Conservation (phyloP, 2,888 invertebrate genomes). For the Zele albiditarsus region DNA sequence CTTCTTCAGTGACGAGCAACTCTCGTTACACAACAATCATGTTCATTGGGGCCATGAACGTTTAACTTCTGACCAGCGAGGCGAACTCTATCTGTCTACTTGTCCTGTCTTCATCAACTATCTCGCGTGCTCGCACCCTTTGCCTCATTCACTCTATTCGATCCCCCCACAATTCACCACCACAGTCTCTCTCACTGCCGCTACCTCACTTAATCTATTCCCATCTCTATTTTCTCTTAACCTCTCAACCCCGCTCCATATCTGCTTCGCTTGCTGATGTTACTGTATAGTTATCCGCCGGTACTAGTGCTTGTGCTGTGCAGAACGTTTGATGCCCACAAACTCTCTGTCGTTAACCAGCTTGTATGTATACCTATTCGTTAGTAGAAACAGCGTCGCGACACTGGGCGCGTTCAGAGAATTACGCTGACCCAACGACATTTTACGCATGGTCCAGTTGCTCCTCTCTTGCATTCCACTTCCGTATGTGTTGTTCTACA, state of each 20-base stretch:
- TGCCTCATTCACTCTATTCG: background rate
- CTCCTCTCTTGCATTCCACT: background rate
- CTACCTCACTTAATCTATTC: background rate
- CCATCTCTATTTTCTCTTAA: background rate
- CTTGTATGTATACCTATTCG: conserved; percentile 39
- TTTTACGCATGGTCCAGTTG: conserved; percentile 41
- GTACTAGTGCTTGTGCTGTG: conserved; percentile 18
- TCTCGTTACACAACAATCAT: background rate
- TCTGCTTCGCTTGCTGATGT: background rate
- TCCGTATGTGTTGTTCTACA: conserved; percentile 49
- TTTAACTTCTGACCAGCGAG: background rate
- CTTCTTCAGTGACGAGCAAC: background rate
- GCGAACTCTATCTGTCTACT: background rate
- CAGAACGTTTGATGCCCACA: conserved; percentile 31
- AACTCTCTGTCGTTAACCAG: conserved; percentile 22
- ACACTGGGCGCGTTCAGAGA: conserved; percentile 41
- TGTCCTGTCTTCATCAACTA: conserved; percentile 27
- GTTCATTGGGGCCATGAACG: background rate
- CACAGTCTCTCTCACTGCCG: background rate
- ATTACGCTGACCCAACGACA: conserved; percentile 52
- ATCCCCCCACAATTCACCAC: background rate
- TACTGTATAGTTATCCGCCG: background rate
- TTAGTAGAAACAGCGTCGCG: conserved; percentile 40
- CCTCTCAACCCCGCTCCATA: background rate
- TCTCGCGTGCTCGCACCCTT: background rate